Evolutionary conservation across 2,888 invertebrate species (phyloP), one percentile per base, ranked within the genome.

Genomic region (Dorcus hopei): DNA sequence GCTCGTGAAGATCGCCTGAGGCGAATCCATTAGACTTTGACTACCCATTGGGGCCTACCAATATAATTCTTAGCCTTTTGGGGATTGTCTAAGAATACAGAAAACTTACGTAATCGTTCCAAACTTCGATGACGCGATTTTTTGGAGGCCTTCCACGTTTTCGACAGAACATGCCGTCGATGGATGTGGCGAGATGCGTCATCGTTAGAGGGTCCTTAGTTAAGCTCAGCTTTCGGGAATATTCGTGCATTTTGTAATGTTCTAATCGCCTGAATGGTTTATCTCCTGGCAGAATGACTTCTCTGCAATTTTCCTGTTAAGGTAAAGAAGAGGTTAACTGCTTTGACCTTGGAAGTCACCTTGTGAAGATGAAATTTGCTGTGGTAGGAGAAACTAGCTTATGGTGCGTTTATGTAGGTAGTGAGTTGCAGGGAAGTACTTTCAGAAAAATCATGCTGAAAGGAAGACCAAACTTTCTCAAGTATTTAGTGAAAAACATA

Each of bases 81-180:
- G 5, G 16, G n/a, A 38, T 26, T 19, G 7, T n/a, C 1, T 9
- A 9, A 38, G 7, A n/a, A 39, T 14, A 0, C 14, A 42, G 7
- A 41, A 9, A 4, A 83, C 87, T 86, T 80, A 89, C 88, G 74
- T 89, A 90, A 71, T 89, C 91, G 66, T 89, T 90, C 87, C 93
- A 93, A 62, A 93, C 92, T 83, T 95, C 94, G 42, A 95, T 93
- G 9, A 95, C 90, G 0, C 95, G 86, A 77, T 97, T 97, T 80
- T 97, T 97, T 9, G 97, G 97, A n/a, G 97, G 97, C 61, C 97
- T 83, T 47, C 97, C 97, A 38, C 97, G 84, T 72, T 96, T 95
- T 60, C 95, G 85, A 76, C 93, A 90, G 74, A 95, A 95, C 87
- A 95, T 92, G 53, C 93, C 93, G 76, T 95, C 95, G 66, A 94